A percentile compares a stretch with the other conserved stretches of the same genome.
These are phyloP conservation scores for Teleogryllus oceanicus DNA, from an alignment of 2,888 invertebrate species.

Conservation along the genomic window DNA sequence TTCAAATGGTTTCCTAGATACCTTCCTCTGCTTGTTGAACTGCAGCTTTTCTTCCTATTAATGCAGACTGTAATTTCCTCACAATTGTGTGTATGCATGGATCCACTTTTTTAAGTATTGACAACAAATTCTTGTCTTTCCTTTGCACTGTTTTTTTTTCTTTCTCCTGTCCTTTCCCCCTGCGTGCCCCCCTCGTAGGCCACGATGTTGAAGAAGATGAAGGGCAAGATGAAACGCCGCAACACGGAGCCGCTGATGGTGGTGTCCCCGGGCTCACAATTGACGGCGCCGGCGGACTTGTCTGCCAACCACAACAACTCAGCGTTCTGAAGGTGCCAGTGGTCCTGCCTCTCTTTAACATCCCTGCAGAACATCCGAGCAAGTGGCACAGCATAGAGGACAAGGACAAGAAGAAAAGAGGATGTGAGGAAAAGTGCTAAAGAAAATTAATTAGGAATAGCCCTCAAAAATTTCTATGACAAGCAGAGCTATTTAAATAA, in stretches of 20 bases:
- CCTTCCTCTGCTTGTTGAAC: slow-evolving; percentile 27
- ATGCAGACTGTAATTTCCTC: slow-evolving; percentile 30
- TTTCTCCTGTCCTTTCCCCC: slow-evolving; percentile 48
- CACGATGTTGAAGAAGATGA: slow-evolving; percentile 99
- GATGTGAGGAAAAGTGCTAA: not conserved
- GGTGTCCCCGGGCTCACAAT: slow-evolving; percentile 52
- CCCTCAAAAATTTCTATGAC: not conserved
- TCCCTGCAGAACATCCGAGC: not conserved
- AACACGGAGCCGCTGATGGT: slow-evolving; percentile 83
- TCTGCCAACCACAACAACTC: slow-evolving; percentile 37
- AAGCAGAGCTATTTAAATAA: slow-evolving; percentile 24
- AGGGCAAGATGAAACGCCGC: slow-evolving; percentile 93
- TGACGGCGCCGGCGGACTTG: slow-evolving; percentile 34
- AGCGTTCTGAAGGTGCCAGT: slow-evolving; percentile 35
- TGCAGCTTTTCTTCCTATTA: slow-evolving; percentile 32
- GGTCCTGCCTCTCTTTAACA: slow-evolving; percentile 7
- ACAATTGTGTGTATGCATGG: slow-evolving; percentile 32
- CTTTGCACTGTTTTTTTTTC: slow-evolving; percentile 41
- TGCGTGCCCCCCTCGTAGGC: slow-evolving; percentile 65
- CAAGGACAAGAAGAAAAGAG: slow-evolving; percentile 26
- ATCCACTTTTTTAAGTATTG: slow-evolving; percentile 35
- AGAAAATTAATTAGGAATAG: slow-evolving; percentile 3
- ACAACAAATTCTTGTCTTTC: slow-evolving; percentile 39
- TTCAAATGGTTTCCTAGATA: not conserved
- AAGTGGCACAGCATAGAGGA: slow-evolving; percentile 2